A percentile compares a stretch with the other conserved stretches of the same genome.
phyloP scores from a whole-genome alignment of 2,113 vertebrate species.

The Osmerus mordax region DNA sequence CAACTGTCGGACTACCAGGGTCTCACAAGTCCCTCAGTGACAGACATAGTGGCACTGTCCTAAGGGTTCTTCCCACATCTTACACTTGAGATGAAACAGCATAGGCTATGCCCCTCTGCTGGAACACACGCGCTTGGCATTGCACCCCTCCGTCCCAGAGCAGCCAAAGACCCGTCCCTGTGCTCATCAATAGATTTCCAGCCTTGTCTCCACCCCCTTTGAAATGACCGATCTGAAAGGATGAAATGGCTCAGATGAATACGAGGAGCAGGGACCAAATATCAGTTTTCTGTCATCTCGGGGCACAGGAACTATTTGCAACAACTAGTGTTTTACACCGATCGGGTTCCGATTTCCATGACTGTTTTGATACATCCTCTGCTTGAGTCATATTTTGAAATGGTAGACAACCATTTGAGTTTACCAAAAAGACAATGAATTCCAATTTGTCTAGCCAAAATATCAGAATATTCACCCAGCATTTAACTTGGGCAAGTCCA shows the following conservation, averaged over 20 bases:
- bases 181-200: background rate
- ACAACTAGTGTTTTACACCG: too few relatives aligned
- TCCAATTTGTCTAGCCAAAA: too few relatives aligned
- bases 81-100: slow-evolving; percentile 36
- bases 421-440: too few relatives aligned
- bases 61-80: slow-evolving; percentile 46
- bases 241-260: background rate
- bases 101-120: slow-evolving; percentile 46
- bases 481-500: too few relatives aligned
- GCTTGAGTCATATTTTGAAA: too few relatives aligned
- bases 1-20: slow-evolving; percentile 24
- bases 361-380: too few relatives aligned
- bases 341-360: too few relatives aligned
- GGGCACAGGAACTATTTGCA: background rate
- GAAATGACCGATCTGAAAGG: background rate
- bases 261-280: background rate
- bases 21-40: slow-evolving; percentile 40
- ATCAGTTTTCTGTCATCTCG: background rate
- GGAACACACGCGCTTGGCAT: slow-evolving; percentile 42
- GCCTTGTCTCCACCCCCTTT: background rate
- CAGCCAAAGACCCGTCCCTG: background rate
- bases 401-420: background rate
- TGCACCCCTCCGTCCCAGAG: slow-evolving; percentile 44
- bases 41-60: slow-evolving; percentile 39
- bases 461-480: too few relatives aligned